Base-by-base conservation (phyloP, 1,140 invertebrate species). In the Drosophila miranda region DNA sequence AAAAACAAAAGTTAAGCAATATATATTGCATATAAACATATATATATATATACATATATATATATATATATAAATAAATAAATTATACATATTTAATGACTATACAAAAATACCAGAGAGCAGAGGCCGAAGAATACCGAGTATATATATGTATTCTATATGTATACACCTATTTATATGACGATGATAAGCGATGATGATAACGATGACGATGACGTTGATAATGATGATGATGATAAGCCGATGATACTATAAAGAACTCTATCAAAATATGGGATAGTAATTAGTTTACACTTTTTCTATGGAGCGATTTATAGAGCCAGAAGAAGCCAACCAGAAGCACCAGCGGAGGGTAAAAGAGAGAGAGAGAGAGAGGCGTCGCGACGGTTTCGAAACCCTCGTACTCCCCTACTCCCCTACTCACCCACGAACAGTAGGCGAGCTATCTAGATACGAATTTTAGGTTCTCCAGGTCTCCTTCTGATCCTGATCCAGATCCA, bases 201-300 rank as follows among this genome's bases (percentile, higher is more conserved):
- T 30, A 23, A 23, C 21, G 4, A 23, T 23, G 21, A 23, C 4
- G 21, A 21, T 69, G 66, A 66, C 34, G 34, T n/a, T n/a, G n/a
- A 38, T 38, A 11, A 38, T 38, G 11, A 38, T 2, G 28, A 30
- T 30, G 28, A 30, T 30, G 7, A 30, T 30, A 7, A 46, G 58
- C 54, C 26, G 67, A 74, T 76, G 57, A 75, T 77, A 58, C 73
- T 78, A 78, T 71, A 78, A 26, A 66, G 67, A 78, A 59, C 76
- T 68, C 75, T 79, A 80, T 75, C 77, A 59, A 38, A 38, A 87
- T 87, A 87, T 87, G 78, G 69, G 64, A 86, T 87, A 87, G 82
- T 71, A 81, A 38, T 38, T 87, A 87, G 86, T 87, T 87, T 87
- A 87, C 82, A 87, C 82, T 87, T 87, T 87, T 87, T 87, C 82